Conservation (phyloP, 2,888 invertebrate species). For the Torymus aiolomorphi region DNA sequence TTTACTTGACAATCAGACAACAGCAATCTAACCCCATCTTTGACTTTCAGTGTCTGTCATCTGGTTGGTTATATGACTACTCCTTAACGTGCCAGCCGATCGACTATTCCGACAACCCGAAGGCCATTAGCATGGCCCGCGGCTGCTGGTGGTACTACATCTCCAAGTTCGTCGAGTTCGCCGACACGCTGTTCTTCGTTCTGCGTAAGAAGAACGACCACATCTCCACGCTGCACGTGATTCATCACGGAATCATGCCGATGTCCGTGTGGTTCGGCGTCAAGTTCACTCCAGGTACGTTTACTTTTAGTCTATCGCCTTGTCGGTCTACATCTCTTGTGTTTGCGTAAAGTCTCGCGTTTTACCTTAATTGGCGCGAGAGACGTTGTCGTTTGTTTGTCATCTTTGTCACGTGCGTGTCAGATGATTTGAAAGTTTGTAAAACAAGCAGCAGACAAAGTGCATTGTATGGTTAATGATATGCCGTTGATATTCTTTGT, state of each 20-base stretch:
- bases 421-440: no score
- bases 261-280: slow-evolving; percentile 95
- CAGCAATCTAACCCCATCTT: slow-evolving; percentile 2
- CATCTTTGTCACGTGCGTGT: no score
- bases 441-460: no score
- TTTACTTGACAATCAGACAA: not conserved
- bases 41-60: slow-evolving; percentile 75
- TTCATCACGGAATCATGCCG: slow-evolving; percentile 97
- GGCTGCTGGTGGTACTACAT: slow-evolving; percentile 97
- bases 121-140: slow-evolving; percentile 84
- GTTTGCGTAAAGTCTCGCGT: no score
- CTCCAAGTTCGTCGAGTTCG: slow-evolving; percentile 95
- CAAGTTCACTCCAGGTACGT: slow-evolving; percentile 89
- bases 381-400: no score
- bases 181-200: slow-evolving; percentile 96
- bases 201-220: slow-evolving; percentile 95
- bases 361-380: slow-evolving; percentile 25
- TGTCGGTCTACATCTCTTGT: no score
- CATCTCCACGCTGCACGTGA: slow-evolving; percentile 93
- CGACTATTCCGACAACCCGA: slow-evolving; percentile 83
- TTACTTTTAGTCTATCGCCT: no score
- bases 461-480: no score
- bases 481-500: no score
- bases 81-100: slow-evolving; percentile 88
- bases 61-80: slow-evolving; percentile 86